phyloP scores from a whole-genome alignment of 1,140 invertebrate species.

The Cecropterus lyciades region DNA sequence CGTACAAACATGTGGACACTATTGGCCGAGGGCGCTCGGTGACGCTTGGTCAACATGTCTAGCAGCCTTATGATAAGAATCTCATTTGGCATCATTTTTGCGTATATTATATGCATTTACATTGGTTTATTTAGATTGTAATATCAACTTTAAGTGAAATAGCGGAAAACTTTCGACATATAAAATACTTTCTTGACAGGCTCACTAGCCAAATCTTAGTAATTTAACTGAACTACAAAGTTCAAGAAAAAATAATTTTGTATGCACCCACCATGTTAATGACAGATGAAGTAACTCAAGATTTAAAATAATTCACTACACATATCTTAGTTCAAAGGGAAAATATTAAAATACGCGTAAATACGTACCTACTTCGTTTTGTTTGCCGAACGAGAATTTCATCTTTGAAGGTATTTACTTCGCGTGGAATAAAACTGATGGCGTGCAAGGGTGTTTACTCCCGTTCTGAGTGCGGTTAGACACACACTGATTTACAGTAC shows the following conservation, averaged over 20 bases:
- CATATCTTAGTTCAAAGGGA: conserved; percentile 41
- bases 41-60: no score
- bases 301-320: conserved; percentile 16
- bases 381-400: conserved; percentile 47
- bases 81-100: no score
- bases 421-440: conserved; percentile 43
- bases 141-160: no score
- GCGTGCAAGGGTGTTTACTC: conserved; percentile 40
- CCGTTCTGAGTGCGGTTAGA: conserved; percentile 26
- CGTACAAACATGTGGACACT: no score
- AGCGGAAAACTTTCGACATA: no score
- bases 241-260: neutral
- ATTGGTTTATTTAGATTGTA: no score
- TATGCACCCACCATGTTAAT: neutral
- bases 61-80: no score
- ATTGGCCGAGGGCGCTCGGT: no score
- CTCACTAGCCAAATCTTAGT: no score
- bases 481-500: conserved; percentile 5
- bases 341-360: conserved; percentile 47
- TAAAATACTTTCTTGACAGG: no score
- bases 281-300: conserved; percentile 13
- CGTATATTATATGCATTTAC: no score
- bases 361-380: conserved; percentile 39
- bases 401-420: conserved; percentile 49
- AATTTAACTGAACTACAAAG: no score